Evolutionary conservation across 2,888 invertebrate genomes (phyloP), one percentile per base, ranked within the genome.

Genomic region (Leptopterna dolabrata): DNA sequence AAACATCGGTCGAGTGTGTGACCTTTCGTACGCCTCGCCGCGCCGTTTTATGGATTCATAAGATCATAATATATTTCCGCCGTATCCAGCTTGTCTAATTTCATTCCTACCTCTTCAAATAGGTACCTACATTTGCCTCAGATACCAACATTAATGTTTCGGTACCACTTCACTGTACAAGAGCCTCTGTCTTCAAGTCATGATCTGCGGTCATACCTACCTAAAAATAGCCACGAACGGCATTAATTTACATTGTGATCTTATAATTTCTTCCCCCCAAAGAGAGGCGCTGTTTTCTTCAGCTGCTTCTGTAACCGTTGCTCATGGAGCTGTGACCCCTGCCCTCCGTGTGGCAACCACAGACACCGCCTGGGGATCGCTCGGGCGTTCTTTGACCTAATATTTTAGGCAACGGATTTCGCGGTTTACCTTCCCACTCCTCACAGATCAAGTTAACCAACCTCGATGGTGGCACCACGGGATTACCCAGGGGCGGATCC

Each of bases 281-380:
- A 51, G n/a, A 14, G 51, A 16, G 51, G 2, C 71, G 14, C 0
- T 16, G 9, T 73, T 14, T 73, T 36, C 36, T 73, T 36, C 73
- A 41, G 73, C 19, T 73, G 73, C 41, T 36, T 73, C 73, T 73
- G 73, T 73, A 73, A 73, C 73, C 73, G 73, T 73, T 73, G 73
- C 36, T 73, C 73, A 73, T 73, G 19, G 73, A 41, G 73, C 73
- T 73, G 73, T 73, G 41, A 73, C 73, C 73, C 73, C 73, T 73
- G 73, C 73, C 73, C 73, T 41, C 36, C 14, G 73, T 41, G 16
- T 73, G 73, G 36, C 73, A 30, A 30, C 71, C 27, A 11, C n/a
- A 16, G 73, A 73, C 73, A 4, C 36, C 73, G 4, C n/a, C 16
- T 19, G 73, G 73, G 30, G 73, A 73, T 73, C 73, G 41, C 73